Percentiles rank a stretch among this genome's conserved stretches.
These are phyloP conservation scores for Tiliacea citrago DNA, from an alignment of 2,888 invertebrate genomes.

Conservation along the genomic window DNA sequence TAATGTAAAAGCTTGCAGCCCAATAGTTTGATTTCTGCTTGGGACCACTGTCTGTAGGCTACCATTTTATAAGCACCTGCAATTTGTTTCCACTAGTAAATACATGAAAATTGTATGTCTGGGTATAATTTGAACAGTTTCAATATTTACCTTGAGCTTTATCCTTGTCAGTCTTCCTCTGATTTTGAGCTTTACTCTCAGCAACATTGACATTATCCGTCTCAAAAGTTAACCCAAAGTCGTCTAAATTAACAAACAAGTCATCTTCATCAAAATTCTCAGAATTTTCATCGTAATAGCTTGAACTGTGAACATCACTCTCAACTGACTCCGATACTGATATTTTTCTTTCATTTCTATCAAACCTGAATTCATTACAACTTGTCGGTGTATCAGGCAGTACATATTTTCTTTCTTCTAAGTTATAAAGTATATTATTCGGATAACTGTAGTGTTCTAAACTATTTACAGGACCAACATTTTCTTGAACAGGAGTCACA, in stretches of 20 bases:
- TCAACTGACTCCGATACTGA: slow-evolving; percentile 87
- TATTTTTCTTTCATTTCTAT: slow-evolving; percentile 81
- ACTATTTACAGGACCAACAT: slow-evolving; percentile 73
- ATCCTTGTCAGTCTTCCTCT: slow-evolving; percentile 78
- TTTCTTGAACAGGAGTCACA: slow-evolving; percentile 65
- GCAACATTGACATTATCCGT: slow-evolving; percentile 72
- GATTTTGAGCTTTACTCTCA: slow-evolving; percentile 66
- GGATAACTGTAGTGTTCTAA: slow-evolving; percentile 88
- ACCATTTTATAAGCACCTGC: neutral
- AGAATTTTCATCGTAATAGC: slow-evolving; percentile 86
- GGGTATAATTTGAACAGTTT: neutral
- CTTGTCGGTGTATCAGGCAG: slow-evolving; percentile 87
- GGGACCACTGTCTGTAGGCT: neutral
- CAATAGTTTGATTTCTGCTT: neutral
- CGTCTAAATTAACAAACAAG: slow-evolving; percentile 86
- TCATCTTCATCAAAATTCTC: slow-evolving; percentile 87
- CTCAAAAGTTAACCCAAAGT: slow-evolving; percentile 84
- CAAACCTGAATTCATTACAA: slow-evolving; percentile 84
- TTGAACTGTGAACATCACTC: slow-evolving; percentile 85
- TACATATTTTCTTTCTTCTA: slow-evolving; percentile 83
- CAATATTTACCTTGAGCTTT: slow-evolving; percentile 79
- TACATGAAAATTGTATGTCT: neutral
- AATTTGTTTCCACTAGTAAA: neutral
- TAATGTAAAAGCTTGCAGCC: neutral
- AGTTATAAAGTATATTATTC: slow-evolving; percentile 85